Evolutionary conservation across 2,888 invertebrate genomes (phyloP).

Genomic region (Ferrisia virgata): DNA sequence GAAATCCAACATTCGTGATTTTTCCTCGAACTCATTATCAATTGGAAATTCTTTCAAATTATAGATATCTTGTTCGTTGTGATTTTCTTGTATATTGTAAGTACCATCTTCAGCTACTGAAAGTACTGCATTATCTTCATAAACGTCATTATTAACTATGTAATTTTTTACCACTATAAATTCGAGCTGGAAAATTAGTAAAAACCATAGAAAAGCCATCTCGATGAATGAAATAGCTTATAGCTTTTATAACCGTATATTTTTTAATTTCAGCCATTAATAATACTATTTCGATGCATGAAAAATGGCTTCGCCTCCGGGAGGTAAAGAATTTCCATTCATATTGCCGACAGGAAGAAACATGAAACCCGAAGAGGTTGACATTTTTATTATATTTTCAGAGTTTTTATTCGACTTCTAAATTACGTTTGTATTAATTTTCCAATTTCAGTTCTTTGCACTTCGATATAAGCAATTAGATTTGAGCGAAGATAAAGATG

Average conservation of each 20-base stretch:
- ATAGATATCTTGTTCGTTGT: neutral
- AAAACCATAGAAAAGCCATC: neutral
- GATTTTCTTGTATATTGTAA: neutral
- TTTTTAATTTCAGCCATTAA: neutral
- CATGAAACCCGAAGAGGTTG: neutral
- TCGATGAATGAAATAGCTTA: neutral
- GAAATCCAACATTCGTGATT: neutral
- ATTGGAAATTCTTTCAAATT: neutral
- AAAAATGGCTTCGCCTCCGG: constrained; percentile 1
- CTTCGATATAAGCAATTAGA: neutral
- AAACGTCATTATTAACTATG: neutral
- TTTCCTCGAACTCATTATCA: neutral
- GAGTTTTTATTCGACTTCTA: neutral
- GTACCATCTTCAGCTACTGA: neutral
- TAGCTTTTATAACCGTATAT: constrained; percentile 1
- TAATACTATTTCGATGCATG: neutral
- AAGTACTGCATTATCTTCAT: neutral
- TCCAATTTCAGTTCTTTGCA: neutral
- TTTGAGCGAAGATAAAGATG: neutral
- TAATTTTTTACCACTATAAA: neutral
- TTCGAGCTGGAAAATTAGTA: neutral
- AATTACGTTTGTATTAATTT: neutral
- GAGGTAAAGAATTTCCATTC: neutral
- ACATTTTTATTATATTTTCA: neutral
- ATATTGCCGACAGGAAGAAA: neutral